Evolutionary conservation across 2,113 vertebrate species (phyloP).

Genomic region (Eubucco bourcierii): DNA sequence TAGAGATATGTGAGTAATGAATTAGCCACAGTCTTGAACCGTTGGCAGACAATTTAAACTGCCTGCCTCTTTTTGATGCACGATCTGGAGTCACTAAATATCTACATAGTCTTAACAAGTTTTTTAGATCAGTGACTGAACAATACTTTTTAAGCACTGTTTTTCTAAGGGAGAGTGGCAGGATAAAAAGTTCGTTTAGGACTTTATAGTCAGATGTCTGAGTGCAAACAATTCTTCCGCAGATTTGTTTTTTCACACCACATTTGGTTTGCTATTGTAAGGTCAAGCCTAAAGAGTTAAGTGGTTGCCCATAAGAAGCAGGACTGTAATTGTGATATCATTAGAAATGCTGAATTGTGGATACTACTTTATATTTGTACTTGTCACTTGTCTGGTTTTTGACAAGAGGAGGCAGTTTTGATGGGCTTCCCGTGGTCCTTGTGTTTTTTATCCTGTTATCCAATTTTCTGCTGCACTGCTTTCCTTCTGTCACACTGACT

Average conservation of each 20-base stretch:
- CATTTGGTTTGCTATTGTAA: conserved; percentile 63
- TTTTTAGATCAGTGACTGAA: conserved; percentile 57
- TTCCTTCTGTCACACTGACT: conserved; percentile 81
- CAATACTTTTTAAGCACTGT: conserved; percentile 7
- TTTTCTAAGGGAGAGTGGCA: background rate
- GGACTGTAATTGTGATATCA: conserved; percentile 71
- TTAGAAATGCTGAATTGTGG: conserved; percentile 78
- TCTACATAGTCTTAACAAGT: conserved; percentile 10
- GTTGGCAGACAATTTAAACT: conserved; percentile 76
- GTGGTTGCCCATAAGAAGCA: conserved; percentile 49
- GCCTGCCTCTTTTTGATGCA: conserved; percentile 57
- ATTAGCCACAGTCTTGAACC: conserved; percentile 75
- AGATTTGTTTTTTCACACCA: conserved; percentile 64
- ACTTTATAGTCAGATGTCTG: conserved; percentile 52
- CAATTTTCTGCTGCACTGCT: conserved; percentile 83
- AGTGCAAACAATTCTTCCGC: conserved; percentile 60
- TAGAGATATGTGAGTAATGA: conserved; percentile 77
- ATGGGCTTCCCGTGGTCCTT: conserved; percentile 78
- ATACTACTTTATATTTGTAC: conserved; percentile 75
- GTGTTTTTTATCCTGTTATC: conserved; percentile 82
- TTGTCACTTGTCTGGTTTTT: conserved; percentile 78
- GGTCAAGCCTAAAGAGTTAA: conserved; percentile 61
- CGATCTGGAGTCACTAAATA: conserved; percentile 57
- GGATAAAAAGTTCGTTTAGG: conserved; percentile 5
- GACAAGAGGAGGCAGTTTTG: conserved; percentile 78